Base-by-base conservation (phyloP, 2,113 vertebrate genomes). In the Oreocharis arfaki region DNA sequence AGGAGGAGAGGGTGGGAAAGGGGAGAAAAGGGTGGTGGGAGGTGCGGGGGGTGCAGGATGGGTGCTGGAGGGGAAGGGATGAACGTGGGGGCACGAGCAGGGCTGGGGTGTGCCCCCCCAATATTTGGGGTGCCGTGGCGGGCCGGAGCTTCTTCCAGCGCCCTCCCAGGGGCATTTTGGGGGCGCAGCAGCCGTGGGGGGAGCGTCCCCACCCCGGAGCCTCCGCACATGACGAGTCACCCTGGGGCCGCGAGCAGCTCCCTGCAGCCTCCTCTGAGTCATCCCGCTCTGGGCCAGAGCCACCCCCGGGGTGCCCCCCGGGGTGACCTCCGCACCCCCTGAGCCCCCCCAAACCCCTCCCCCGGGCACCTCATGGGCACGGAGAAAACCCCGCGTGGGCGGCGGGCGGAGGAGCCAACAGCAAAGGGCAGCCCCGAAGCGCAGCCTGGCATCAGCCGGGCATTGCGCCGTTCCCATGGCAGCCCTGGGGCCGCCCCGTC, bases 231-330 rank as follows among this genome's bases (percentile, higher is more conserved):
- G 77, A 50, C 5, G 67, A 93, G 92, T 95, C 92, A 89, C 27
- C 42, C 77, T n/a, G 71, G 0, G 71, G 94, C 67, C 56, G 35
- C 50, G 22, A 76, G 89, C 85, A 46, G 70, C 89, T 65, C 79
- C 28, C 85, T 50, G 76, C 89, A 71, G 39, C 86, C 68, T 84
- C 19, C 78, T 94, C 90, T 85, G 95, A 96, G 79, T 88, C 95
- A 94, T 74, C 83, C 65, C 10, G 3, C 1, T 14, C 60, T 35
- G 87, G 84, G 79, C 37, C 4, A 39, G 75, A 69, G 93, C 83
- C 53, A 13, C 82, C 70, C 37, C 32, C 33, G 65, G 70, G 80
- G 70, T 64, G 23, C 37, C 75, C 56, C 1, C n/a, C n/a, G n/a
- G 9, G 37, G 42, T 24, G 11, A 7, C 75, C 65, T 35, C 69